phyloP scores from a whole-genome alignment of 2,113 vertebrate species.

The Neotragus pygmaeus region DNA sequence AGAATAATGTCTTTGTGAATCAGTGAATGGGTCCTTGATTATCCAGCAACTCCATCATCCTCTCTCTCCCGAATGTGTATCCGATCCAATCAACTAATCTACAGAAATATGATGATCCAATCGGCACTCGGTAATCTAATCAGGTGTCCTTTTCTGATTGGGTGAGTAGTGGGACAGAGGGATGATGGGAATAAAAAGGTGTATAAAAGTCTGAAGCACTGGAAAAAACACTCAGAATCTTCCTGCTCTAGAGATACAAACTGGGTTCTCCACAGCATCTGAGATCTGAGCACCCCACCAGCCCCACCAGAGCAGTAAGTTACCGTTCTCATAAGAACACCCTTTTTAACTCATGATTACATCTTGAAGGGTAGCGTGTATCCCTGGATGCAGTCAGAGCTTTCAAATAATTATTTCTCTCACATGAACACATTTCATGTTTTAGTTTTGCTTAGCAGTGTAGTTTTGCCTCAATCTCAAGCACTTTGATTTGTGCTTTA shows the following conservation, averaged over 20 bases:
- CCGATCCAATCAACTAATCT: background rate
- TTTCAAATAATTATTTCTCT: background rate
- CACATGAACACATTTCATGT: background rate
- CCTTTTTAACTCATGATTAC: background rate
- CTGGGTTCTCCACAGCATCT: too few species aligned
- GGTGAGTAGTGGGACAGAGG: background rate
- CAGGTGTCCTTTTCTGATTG: background rate
- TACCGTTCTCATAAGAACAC: background rate
- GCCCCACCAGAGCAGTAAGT: background rate
- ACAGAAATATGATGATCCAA: background rate
- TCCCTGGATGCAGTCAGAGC: background rate
- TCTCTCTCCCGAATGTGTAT: background rate
- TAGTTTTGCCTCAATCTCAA: background rate
- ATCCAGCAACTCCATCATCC: background rate
- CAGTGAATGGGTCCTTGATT: background rate
- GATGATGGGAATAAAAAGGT: background rate
- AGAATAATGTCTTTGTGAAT: background rate
- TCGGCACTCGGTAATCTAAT: background rate
- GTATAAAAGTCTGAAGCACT: background rate
- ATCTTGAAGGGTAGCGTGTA: background rate
- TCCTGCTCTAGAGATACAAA: background rate
- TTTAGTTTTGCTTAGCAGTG: background rate
- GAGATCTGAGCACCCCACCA: background rate
- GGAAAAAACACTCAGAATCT: background rate
- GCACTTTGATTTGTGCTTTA: background rate